These are phyloP conservation scores for Passerina amoena DNA, from an alignment of 2,113 vertebrate species.

Conservation along the genomic window DNA sequence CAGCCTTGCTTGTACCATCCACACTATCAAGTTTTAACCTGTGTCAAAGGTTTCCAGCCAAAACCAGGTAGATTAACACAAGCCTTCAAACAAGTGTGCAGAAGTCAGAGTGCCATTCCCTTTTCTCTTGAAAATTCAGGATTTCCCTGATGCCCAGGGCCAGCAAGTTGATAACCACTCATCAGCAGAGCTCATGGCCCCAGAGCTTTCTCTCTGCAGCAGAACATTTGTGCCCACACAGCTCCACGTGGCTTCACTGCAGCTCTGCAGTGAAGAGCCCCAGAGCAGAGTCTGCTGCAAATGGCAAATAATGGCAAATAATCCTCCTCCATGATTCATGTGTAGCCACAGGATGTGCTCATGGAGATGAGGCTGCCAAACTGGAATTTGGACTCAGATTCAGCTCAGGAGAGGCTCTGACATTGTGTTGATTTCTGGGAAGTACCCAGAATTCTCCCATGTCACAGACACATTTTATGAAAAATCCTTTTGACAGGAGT, in stretches of 20 bases:
- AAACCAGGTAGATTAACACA: rapidly evolving
- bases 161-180: rapidly evolving
- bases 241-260: neutral
- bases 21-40: neutral
- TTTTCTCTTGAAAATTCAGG: neutral
- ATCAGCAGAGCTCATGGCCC: neutral
- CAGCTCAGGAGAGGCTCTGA: neutral
- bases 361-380: neutral
- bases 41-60: neutral
- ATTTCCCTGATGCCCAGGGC: neutral
- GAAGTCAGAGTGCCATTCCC: neutral
- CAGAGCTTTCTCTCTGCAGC: neutral
- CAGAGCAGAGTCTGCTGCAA: neutral
- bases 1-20: neutral
- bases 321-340: neutral
- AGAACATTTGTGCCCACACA: neutral
- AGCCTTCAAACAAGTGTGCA: neutral
- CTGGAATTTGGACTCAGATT: neutral
- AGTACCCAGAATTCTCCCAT: neutral
- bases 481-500: no score
- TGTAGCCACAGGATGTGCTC: neutral
- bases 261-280: neutral
- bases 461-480: no score
- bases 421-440: neutral
- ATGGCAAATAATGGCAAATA: neutral